Base-by-base conservation (phyloP, 2,797 vertebrate species). In the Betta splendens region DNA sequence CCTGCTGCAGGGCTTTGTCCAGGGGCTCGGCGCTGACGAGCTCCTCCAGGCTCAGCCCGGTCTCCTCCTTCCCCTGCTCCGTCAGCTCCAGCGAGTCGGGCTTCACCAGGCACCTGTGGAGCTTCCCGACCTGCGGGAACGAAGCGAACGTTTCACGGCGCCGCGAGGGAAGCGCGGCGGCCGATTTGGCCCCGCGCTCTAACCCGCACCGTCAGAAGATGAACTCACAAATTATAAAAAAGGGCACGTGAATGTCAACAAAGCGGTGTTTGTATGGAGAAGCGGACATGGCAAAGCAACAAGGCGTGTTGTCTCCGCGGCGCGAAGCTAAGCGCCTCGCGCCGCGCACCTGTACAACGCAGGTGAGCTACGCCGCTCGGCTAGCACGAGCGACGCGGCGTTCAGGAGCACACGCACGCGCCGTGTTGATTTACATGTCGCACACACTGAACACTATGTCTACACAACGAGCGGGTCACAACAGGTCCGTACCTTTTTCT, bases 401-500 rank as follows among this genome's bases (percentile, higher is more conserved):
- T 39, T 8, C 50, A 58, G 82, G 81, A 87, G 77, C 85, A 89
- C 86, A 89, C 89, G n/a, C n/a, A n/a, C n/a, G n/a, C n/a, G n/a
- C n/a, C 89, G 54, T 71, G 85, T 87, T 91, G 88, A 76, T 84
- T 88, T 79, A 82, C 78, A 89, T 77, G 88, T 80, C 85, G 89
- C 77, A 80, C 81, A 73, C 10, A 77, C 51, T 73, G 36, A 22
- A 83, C 58, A 70, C 58, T 61, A 44, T 44, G 61, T 49, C 17
- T 64, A 85, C 75, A 86, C 18, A 80, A 80, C 42, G 66, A 79
- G 72, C 56, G 39, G 86, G 87, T 89, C 87, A 88, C 78, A 83
- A 70, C 11, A 90, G 85, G 85, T 91, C 79, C 93, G 76, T 97
- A 99, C 97, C 97, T 99, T 96, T 92, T 95, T 95, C 90, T 96